Percentiles rank a stretch among this genome's conserved stretches.
Evolutionary conservation across 2,888 invertebrate genomes (phyloP).

Genomic region (Hedya salicella): DNA sequence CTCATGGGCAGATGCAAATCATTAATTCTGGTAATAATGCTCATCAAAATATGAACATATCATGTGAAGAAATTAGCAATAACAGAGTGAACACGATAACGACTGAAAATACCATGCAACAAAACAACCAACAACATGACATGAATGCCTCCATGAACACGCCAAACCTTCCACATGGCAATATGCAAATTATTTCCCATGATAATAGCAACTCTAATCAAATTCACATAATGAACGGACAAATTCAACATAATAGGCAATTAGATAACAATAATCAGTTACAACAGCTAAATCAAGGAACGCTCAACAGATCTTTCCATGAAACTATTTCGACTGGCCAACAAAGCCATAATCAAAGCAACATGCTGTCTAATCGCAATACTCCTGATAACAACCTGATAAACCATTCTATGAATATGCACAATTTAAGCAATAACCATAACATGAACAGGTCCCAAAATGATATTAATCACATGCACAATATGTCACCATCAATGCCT

Average conservation of each 20-base stretch:
- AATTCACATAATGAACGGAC: constrained; percentile 81
- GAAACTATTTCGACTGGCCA: constrained; percentile 70
- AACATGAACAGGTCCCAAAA: constrained; percentile 70
- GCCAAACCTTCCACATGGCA: constrained; percentile 71
- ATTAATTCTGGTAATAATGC: constrained; percentile 74
- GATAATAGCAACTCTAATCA: constrained; percentile 73
- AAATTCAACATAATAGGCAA: constrained; percentile 77
- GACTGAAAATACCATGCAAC: constrained; percentile 65
- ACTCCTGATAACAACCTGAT: constrained; percentile 72
- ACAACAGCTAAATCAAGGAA: constrained; percentile 68
- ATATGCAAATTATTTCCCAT: constrained; percentile 75
- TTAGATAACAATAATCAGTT: constrained; percentile 70
- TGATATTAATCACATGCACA: constrained; percentile 76
- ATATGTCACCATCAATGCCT: constrained; percentile 71
- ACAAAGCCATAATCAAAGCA: constrained; percentile 69
- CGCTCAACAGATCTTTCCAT: constrained; percentile 69
- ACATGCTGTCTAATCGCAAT: constrained; percentile 70
- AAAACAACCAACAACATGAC: constrained; percentile 70
- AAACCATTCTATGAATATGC: constrained; percentile 77
- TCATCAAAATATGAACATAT: constrained; percentile 74
- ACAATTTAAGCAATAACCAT: constrained; percentile 68
- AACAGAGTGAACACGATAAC: constrained; percentile 69
- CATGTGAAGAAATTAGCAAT: constrained; percentile 74
- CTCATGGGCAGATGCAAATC: constrained; percentile 74
- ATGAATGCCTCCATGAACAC: constrained; percentile 64